These are phyloP conservation scores for Bombus picipes DNA, from an alignment of 1,140 invertebrate species.

Conservation along the genomic window DNA sequence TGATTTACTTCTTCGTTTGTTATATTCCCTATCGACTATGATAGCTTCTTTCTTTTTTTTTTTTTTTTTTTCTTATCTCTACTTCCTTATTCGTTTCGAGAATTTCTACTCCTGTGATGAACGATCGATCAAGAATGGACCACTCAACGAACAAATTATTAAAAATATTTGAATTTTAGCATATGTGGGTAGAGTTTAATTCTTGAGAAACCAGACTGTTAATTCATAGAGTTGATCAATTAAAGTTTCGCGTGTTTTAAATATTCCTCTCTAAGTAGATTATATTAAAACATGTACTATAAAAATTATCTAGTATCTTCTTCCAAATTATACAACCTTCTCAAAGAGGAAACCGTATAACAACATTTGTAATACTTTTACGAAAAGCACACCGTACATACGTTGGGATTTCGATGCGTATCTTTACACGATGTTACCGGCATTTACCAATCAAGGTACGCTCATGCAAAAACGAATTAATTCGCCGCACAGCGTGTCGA, in stretches of 20 bases:
- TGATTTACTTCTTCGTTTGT: too few species aligned
- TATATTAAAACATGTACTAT: too few species aligned
- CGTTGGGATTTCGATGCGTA: not conserved
- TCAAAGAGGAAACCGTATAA: not conserved
- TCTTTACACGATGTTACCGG: not conserved
- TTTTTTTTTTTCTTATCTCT: too few species aligned
- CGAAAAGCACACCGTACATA: not conserved
- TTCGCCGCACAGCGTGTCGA: slow-evolving; percentile 1
- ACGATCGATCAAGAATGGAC: too few species aligned
- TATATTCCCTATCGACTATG: too few species aligned
- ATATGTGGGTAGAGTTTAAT: too few species aligned
- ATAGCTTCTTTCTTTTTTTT: too few species aligned
- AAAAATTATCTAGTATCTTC: not conserved
- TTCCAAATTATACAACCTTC: not conserved
- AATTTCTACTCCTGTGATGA: too few species aligned
- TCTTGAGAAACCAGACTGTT: too few species aligned
- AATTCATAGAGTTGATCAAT: not conserved
- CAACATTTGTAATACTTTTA: not conserved
- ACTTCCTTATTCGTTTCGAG: not conserved
- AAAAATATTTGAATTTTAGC: too few species aligned
- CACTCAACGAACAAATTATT: too few species aligned
- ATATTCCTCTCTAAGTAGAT: too few species aligned
- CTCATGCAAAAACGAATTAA: slow-evolving; percentile 18
- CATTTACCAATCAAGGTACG: not conserved
- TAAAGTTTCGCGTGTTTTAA: not conserved